phyloP scores from a whole-genome alignment of 2,888 invertebrate species.

The Leptopterna dolabrata region DNA sequence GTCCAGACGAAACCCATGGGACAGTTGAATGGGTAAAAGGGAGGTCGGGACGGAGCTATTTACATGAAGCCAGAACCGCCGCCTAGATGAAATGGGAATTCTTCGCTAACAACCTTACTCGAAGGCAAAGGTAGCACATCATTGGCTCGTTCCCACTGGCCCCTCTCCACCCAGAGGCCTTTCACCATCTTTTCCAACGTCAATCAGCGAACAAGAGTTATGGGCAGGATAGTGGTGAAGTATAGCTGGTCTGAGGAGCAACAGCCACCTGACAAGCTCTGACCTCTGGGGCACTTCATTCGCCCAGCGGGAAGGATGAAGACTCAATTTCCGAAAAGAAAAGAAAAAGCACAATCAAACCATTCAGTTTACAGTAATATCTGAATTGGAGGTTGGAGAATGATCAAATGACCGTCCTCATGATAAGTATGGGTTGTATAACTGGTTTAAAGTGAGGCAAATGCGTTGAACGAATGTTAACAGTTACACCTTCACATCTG shows the following conservation, averaged over 20 bases:
- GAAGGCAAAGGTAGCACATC: not conserved
- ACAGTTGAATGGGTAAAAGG: not conserved
- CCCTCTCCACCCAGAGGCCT: not conserved
- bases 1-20: not conserved
- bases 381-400: too few relatives aligned
- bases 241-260: not conserved
- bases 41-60: not conserved
- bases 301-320: not conserved
- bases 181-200: constrained; percentile 16
- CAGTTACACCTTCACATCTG: too few relatives aligned
- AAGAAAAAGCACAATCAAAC: not conserved
- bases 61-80: not conserved
- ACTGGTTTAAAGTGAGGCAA: too few relatives aligned
- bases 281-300: not conserved
- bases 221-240: not conserved
- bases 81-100: constrained; percentile 28
- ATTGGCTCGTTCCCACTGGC: not conserved
- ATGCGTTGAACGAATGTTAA: too few relatives aligned
- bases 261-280: not conserved
- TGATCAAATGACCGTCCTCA: too few relatives aligned
- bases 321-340: not conserved
- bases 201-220: constrained; percentile 22
- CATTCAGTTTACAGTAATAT: too few relatives aligned
- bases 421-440: too few relatives aligned
- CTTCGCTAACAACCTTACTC: constrained; percentile 12